Conservation (phyloP, 2,888 invertebrate species). For the Diloba caeruleocephala region DNA sequence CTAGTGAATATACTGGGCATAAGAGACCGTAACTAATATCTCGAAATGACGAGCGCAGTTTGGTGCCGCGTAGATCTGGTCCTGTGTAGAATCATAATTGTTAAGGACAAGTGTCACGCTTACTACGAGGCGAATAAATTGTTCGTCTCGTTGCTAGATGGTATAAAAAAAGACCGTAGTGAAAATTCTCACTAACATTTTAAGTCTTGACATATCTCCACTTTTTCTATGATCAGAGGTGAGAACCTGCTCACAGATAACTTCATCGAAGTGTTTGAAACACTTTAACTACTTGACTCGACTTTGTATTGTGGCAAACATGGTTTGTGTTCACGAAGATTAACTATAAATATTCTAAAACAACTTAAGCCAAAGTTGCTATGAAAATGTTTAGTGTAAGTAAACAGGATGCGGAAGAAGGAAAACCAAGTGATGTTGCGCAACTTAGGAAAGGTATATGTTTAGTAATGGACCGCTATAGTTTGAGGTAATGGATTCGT, state of each 20-base stretch:
- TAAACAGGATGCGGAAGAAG: background rate
- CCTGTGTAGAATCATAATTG: too few relatives aligned
- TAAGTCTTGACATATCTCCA: background rate
- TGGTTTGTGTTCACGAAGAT: slow-evolving; percentile 20
- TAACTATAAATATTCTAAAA: slow-evolving; percentile 19
- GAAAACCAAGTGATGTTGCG: background rate
- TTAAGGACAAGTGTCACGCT: too few relatives aligned
- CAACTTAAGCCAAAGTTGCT: slow-evolving; percentile 6
- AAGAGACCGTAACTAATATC: too few relatives aligned
- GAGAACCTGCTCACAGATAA: slow-evolving; percentile 35
- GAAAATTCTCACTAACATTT: background rate
- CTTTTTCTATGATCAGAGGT: slow-evolving; percentile 27
- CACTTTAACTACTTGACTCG: slow-evolving; percentile 19
- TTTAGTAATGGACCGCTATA: background rate
- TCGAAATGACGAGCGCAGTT: too few relatives aligned
- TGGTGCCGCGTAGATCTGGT: too few relatives aligned
- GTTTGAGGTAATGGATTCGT: too few relatives aligned
- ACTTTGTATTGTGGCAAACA: slow-evolving; percentile 22
- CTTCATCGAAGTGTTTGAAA: slow-evolving; percentile 44
- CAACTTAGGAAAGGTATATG: background rate
- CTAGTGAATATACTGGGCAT: too few relatives aligned
- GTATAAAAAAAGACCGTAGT: too few relatives aligned
- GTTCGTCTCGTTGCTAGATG: too few relatives aligned
- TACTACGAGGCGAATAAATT: too few relatives aligned
- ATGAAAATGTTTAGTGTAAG: slow-evolving; percentile 25